Percentiles rank a stretch among this genome's conserved stretches.
phyloP scores from a whole-genome alignment of 2,113 vertebrate genomes.

The Neotragus pygmaeus region DNA sequence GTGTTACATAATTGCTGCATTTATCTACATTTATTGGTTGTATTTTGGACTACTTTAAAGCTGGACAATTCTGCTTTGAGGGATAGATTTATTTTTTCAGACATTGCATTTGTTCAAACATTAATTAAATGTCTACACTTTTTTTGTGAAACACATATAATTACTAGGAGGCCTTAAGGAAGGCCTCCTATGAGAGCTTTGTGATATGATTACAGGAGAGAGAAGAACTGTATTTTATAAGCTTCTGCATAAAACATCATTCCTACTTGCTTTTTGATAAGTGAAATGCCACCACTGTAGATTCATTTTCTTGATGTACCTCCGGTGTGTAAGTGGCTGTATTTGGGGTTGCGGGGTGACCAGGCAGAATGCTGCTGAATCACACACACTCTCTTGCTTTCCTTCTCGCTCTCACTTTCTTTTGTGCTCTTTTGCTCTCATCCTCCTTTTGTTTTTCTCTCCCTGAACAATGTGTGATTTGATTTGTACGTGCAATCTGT shows the following conservation, averaged over 20 bases:
- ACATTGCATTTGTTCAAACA: conserved; percentile 40
- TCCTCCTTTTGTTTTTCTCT: not conserved
- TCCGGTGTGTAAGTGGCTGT: not conserved
- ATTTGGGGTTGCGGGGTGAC: not conserved
- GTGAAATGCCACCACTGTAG: not conserved
- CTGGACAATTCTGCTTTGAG: conserved; percentile 52
- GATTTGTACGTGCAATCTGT: not conserved
- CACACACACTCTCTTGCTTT: not conserved
- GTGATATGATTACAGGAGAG: conserved; percentile 11
- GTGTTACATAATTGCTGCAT: conserved; percentile 58
- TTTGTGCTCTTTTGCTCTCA: not conserved
- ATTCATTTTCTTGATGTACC: not conserved
- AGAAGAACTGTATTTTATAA: not conserved
- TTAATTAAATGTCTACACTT: conserved; percentile 56
- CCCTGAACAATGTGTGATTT: not conserved
- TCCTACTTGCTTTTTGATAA: not conserved
- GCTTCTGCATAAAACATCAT: not conserved
- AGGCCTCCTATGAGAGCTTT: not conserved
- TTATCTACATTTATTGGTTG: conserved; percentile 65
- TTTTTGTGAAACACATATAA: conserved; percentile 36
- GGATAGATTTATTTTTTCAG: conserved; percentile 52
- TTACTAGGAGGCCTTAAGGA: not conserved
- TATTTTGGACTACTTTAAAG: conserved; percentile 48
- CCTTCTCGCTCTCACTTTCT: not conserved
- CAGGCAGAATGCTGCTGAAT: not conserved